Evolutionary conservation across 2,113 vertebrate genomes (phyloP), one percentile per base, ranked within the genome.

Genomic region (Actenoides lindsayi): DNA sequence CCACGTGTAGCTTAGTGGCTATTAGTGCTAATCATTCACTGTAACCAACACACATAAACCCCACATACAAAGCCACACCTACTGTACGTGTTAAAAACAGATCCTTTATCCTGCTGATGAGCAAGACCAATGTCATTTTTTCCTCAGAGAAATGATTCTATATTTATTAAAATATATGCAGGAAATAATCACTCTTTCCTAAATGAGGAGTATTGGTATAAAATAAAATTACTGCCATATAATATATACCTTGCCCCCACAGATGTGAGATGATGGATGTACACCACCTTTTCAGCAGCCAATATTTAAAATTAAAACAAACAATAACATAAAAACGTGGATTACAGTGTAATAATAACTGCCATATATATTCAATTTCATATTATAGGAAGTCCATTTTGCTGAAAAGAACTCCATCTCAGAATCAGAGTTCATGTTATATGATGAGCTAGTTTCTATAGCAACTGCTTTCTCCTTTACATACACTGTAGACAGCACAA

Each of bases 371-470:
- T 53, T 93, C 48, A 11, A 82, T 76, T 93, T 93, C 28, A 73
- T 39, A 67, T 87, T 82, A n/a, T 16, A 96, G 79, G 75, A 97
- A 96, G 71, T 80, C 91, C 48, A 83, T 97, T 91, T 81, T 96
- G 90, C 94, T 93, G 96, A 83, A 82, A 96, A 93, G 90, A 97
- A 94, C 89, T 96, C 95, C 94, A 96, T 94, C 94, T 96, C 94
- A 85, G 93, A 97, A 97, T 87, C 94, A 91, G 93, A 95, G 83
- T 73, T 93, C 77, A 31, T 62, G 37, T 17, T 70, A 80, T 48
- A 74, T 88, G 97, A 97, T 97, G 97, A 97, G 82, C 85, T 31
- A 80, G 98, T 98, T 98, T 97, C 98, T 97, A 98, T 98, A 97
- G 98, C 60, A 98, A 98, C 98, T 92, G 96, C 89, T 95, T 95